Conservation (phyloP, 2,113 vertebrate genomes). For the Chaetodon auriga region DNA sequence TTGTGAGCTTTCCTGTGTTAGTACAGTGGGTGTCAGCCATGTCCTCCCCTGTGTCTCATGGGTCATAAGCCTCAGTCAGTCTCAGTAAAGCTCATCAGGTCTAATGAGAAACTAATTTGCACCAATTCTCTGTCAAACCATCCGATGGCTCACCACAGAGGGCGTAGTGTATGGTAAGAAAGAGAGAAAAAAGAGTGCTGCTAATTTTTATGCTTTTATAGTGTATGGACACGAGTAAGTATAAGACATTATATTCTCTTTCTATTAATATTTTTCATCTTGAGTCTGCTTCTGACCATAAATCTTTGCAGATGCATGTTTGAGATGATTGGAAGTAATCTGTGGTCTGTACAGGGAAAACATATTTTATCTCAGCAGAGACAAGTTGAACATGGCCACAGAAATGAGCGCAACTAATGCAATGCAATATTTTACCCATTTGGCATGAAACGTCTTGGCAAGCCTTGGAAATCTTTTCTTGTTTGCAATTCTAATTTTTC, state of each 20-base stretch:
- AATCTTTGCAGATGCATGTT: constrained; percentile 4
- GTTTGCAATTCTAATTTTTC: not conserved
- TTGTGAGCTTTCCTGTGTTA: not conserved
- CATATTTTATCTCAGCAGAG: constrained; percentile 18
- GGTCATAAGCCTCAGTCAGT: constrained; percentile 40
- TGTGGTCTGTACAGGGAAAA: not conserved
- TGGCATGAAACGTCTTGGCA: not conserved
- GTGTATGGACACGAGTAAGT: not conserved
- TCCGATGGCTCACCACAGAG: not conserved
- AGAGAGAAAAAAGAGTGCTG: not conserved
- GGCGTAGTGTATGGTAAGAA: not conserved
- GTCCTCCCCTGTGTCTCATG: constrained; percentile 33
- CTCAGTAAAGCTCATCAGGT: constrained; percentile 47
- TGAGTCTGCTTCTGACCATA: not conserved
- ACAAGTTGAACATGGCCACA: too few relatives aligned
- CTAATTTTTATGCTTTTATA: not conserved
- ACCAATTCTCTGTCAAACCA: constrained; percentile 48
- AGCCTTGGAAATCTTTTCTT: not conserved
- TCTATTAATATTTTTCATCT: constrained; percentile 14
- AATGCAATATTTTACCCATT: not conserved
- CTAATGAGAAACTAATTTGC: constrained; percentile 62
- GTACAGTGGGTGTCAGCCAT: not conserved
- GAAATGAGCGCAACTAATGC: constrained; percentile 2
- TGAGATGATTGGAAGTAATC: constrained; percentile 25
- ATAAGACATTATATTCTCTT: constrained; percentile 5